Conservation (phyloP, 2,888 invertebrate species). For the Nemapogon koenigi region DNA sequence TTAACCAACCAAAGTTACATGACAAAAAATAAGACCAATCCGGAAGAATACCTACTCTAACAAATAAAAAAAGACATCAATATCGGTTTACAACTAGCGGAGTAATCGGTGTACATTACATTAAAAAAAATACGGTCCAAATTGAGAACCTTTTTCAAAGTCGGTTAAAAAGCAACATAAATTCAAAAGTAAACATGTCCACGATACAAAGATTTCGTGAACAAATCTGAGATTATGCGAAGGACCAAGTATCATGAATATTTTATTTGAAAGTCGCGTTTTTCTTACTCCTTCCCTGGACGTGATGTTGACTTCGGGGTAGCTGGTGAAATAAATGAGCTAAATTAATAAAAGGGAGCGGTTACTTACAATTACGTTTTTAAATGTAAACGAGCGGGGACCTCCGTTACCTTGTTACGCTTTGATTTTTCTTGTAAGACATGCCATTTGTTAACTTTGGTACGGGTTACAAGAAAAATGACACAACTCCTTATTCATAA, state of each 20-base stretch:
- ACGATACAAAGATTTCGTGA: conserved; percentile 23
- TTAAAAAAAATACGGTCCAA: too few relatives aligned
- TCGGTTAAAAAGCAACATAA: too few relatives aligned
- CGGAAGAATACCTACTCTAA: too few relatives aligned
- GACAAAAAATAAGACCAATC: too few relatives aligned
- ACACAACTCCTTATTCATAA: too few relatives aligned
- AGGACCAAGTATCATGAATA: conserved; percentile 40
- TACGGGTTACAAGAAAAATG: conserved; percentile 19
- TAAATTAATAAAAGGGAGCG: conserved; percentile 60
- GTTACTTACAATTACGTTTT: conserved; percentile 65
- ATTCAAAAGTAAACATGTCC: too few relatives aligned
- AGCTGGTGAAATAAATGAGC: conserved; percentile 46
- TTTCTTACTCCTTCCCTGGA: conserved; percentile 28
- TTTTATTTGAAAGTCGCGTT: conserved; percentile 25
- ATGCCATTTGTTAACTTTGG: conserved; percentile 48
- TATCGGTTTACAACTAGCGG: too few relatives aligned
- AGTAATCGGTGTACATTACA: too few relatives aligned
- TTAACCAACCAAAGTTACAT: too few relatives aligned
- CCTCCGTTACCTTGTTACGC: conserved; percentile 33
- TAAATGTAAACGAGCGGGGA: conserved; percentile 57
- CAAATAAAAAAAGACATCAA: too few relatives aligned
- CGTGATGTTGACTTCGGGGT: conserved; percentile 30
- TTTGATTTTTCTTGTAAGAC: conserved; percentile 61
- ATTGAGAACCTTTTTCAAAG: too few relatives aligned
- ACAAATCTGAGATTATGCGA: conserved; percentile 21